phyloP scores from a whole-genome alignment of 2,113 vertebrate species.

The Grus americana region DNA sequence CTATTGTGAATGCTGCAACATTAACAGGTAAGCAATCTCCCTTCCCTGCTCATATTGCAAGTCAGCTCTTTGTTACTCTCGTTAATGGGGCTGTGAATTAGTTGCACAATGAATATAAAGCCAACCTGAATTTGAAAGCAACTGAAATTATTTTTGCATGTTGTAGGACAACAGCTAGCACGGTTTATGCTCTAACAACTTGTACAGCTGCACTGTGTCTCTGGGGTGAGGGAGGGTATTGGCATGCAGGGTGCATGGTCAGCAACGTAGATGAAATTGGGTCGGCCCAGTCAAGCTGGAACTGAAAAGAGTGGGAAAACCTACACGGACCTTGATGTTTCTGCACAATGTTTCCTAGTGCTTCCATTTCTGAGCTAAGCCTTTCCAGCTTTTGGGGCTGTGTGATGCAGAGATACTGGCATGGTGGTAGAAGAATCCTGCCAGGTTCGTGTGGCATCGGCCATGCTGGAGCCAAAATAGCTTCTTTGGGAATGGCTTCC shows the following conservation, averaged over 20 bases:
- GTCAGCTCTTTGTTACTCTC: neutral
- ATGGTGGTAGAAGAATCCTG: neutral
- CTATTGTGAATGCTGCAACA: conserved; percentile 91
- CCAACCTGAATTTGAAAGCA: neutral
- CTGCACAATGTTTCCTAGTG: neutral
- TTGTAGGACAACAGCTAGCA: neutral
- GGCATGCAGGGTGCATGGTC: rapidly evolving
- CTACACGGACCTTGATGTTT: rapidly evolving
- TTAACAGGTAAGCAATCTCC: conserved; percentile 84
- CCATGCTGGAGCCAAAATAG: neutral
- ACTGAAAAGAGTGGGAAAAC: neutral
- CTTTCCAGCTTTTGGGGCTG: neutral
- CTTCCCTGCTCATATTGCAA: neutral
- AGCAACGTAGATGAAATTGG: neutral
- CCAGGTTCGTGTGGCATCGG: neutral
- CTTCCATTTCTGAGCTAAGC: neutral
- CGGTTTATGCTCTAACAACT: neutral
- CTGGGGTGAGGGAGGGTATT: neutral
- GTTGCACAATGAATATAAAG: neutral
- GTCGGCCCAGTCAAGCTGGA: neutral
- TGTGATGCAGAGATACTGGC: neutral
- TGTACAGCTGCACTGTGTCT: rapidly evolving
- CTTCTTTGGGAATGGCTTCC: neutral
- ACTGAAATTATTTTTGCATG: neutral
- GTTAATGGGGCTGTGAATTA: neutral